Base-by-base conservation (phyloP, 2,113 vertebrate species). In the Laterallus jamaicensis region DNA sequence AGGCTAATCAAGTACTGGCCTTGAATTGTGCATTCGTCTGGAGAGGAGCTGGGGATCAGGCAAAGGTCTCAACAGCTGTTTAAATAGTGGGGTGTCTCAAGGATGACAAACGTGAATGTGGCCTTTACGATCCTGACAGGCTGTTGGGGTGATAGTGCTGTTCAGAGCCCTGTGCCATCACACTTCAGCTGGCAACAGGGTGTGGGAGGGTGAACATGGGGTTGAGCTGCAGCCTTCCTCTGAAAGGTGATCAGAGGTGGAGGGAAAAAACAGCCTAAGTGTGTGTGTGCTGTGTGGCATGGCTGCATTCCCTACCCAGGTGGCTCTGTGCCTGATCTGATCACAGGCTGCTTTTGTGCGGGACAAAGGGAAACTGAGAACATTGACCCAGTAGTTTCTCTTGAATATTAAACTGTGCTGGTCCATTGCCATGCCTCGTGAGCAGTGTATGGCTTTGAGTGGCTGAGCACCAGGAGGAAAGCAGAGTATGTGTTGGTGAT, bases 291-390 rank as follows among this genome's bases (percentile, higher is more conserved):
- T 1, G 1, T 0, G 2, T 55, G 31, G 29, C n/a, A 25, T 1
- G 2, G 28, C 26, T 1, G 0, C 71, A 60, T 12, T 90, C 68
- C 73, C 70, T 6, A 55, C 32, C 69, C 39, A 0, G 1, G 3
- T 84, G 96, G 93, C 93, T 76, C 71, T 5, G 44, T 75, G 90
- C 92, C 86, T 64, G 82, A 82, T 95, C 93, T 89, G 96, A 97
- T 96, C 81, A 55, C 73, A 88, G 68, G 10, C 56, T 0, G 11
- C 66, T 75, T 75, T 39, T 83, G 76, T 87, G 88, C 0, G 2
- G 31, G 44, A 66, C 1, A 1, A 31, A 75, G 86, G 90, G 32
- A 93, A 96, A 40, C 2, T 0, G 86, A 88, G 93, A 90, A 83
- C 92, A 69, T 79, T 96, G 93, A 86, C 90, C 92, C 50, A 55